Percentiles rank a stretch among this genome's conserved stretches.
Evolutionary conservation across 2,888 invertebrate species (phyloP).

Genomic region (Bibio marci): DNA sequence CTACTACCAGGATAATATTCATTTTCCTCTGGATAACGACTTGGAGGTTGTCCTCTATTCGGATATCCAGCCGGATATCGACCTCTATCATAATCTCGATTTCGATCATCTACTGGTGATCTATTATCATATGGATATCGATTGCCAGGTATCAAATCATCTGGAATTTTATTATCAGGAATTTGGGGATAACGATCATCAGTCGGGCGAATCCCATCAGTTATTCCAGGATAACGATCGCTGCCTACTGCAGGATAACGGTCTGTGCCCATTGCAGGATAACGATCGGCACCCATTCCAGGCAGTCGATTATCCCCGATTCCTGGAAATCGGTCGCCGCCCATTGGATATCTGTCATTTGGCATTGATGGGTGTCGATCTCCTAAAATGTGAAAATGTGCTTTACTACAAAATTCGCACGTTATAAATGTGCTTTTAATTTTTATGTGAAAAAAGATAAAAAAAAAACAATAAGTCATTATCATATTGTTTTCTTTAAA

Average conservation of each 20-base stretch:
- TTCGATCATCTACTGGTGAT: conserved; percentile 5
- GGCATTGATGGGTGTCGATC: conserved; percentile 11
- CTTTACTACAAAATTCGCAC: conserved; percentile 1
- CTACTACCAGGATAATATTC: conserved; percentile 2
- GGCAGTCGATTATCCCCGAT: conserved; percentile 22
- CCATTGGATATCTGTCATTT: conserved; percentile 23
- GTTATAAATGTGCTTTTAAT: not conserved
- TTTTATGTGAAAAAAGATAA: too few species aligned
- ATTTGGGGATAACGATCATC: conserved; percentile 14
- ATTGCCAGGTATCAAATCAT: conserved; percentile 29
- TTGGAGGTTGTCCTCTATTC: conserved; percentile 7
- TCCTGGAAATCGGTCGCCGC: conserved; percentile 26
- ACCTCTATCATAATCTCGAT: not conserved
- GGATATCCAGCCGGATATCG: conserved; percentile 2
- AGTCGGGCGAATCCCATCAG: conserved; percentile 13
- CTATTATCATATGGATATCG: conserved; percentile 31
- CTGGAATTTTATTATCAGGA: conserved; percentile 27
- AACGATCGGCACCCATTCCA: conserved; percentile 15
- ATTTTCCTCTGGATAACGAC: conserved; percentile 13
- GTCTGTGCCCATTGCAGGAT: conserved; percentile 14
- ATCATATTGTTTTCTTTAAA: too few species aligned
- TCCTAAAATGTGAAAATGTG: conserved; percentile 18
- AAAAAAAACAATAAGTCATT: too few species aligned
- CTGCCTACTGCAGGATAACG: conserved; percentile 26
- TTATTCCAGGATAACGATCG: conserved; percentile 22